Base-by-base conservation (phyloP, 2,888 invertebrate genomes). In the Clanis bilineata region DNA sequence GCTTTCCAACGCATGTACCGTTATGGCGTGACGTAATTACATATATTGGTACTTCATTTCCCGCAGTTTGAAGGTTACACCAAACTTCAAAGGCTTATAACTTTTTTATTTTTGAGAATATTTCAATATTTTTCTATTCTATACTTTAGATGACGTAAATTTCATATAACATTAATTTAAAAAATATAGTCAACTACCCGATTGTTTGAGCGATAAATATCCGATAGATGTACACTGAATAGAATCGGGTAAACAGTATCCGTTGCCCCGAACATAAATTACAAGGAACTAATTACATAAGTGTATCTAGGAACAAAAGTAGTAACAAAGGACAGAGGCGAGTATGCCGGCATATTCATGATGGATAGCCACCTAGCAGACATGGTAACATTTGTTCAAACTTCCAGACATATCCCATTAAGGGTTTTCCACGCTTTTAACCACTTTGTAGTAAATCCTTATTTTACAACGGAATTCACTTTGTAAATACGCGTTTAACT, bases 231-330 rank as follows among this genome's bases (percentile, higher is more conserved):
- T 25, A 15, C 25, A 12, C 3, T 47, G 21, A 22, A 44, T 21
- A 5, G 43, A 21, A 44, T 22, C 44, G 21, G 15, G 47, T 47
- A 28, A 25, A 28, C 15, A 47, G 58, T 58, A 57, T 59, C 59
- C 59, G 15, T 23, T 4, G n/a, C 23, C 3, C 3, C 1, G 3
- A 47, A 47, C n/a, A n/a, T 47, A 47, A 47, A 47, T 47, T n/a
- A 47, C 66, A 67, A 67, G 65, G 7, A 41, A 41, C 41, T 73
- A 75, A 78, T 77, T 76, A 77, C 64, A 69, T 71, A 68, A 71
- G 72, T 68, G 68, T 68, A 65, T 66, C 66, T 69, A 63, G 67
- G 63, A 74, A 74, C 57, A n/a, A n/a, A n/a, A n/a, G n/a, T 67
- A 60, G 62, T 62, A 64, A 74, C 70, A 38, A 58, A 70, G 68